A percentile compares a stretch with the other conserved stretches of the same genome.
These are phyloP conservation scores for Leptoteleia sp. DNA, from an alignment of 1,140 invertebrate species.

Conservation along the genomic window DNA sequence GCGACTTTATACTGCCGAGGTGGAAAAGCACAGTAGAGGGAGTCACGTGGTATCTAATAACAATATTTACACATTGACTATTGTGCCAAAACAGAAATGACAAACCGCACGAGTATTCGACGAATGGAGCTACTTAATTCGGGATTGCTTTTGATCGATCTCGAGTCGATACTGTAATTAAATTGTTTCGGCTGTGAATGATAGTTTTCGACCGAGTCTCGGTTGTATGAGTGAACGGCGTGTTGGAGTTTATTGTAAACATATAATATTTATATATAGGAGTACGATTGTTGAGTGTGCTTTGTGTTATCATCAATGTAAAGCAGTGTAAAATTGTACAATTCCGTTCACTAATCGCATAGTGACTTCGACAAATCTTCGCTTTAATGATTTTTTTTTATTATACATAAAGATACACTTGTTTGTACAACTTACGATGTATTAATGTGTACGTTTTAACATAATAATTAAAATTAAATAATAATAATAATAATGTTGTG, in stretches of 20 bases:
- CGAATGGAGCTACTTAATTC: slow-evolving; percentile 38
- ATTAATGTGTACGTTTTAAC: slow-evolving; percentile 63
- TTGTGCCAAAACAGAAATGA: slow-evolving; percentile 32
- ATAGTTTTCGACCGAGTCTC: slow-evolving; percentile 13
- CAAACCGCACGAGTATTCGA: slow-evolving; percentile 22
- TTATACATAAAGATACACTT: slow-evolving; percentile 41
- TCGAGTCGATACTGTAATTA: slow-evolving; percentile 40
- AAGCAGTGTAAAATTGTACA: slow-evolving; percentile 40
- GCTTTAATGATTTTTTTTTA: slow-evolving; percentile 48
- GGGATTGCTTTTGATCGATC: slow-evolving; percentile 10
- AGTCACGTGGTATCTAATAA: no score
- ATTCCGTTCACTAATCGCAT: slow-evolving; percentile 47
- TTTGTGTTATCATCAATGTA: slow-evolving; percentile 20
- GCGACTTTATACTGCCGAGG: no score
- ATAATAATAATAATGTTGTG: slow-evolving; percentile 71
- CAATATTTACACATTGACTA: no score
- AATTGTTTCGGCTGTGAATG: slow-evolving; percentile 43
- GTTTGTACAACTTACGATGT: slow-evolving; percentile 61
- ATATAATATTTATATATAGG: slow-evolving; percentile 44
- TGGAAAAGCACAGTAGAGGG: no score
- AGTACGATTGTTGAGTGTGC: slow-evolving; percentile 32
- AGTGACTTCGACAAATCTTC: slow-evolving; percentile 38
- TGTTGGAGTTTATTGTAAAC: slow-evolving; percentile 37
- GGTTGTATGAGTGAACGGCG: slow-evolving; percentile 20
- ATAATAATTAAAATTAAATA: slow-evolving; percentile 40